Percentiles rank a stretch among this genome's conserved stretches.
Conservation (phyloP, 1,140 invertebrate genomes). For the Brachionus sp. region DNA sequence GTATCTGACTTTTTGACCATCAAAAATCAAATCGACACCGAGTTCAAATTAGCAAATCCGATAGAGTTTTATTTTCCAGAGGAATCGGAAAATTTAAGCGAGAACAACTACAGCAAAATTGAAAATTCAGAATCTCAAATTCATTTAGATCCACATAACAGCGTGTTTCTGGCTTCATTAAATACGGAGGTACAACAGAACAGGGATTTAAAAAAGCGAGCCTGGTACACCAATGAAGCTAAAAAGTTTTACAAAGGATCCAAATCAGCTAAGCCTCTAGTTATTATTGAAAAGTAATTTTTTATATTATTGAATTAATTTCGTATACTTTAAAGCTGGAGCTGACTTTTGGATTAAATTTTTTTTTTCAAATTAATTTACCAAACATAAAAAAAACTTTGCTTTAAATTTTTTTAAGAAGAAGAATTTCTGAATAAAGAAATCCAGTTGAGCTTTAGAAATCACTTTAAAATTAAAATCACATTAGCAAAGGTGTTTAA, state of each 20-base stretch:
- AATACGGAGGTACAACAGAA: neutral
- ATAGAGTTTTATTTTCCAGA: neutral
- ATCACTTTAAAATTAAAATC: neutral
- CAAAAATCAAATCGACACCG: neutral
- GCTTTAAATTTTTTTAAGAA: no score
- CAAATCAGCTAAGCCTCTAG: neutral
- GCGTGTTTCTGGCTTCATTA: neutral
- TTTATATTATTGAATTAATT: neutral
- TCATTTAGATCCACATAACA: neutral
- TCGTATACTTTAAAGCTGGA: neutral
- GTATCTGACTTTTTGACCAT: neutral
- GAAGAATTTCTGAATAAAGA: no score
- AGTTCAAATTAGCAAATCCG: neutral
- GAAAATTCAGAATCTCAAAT: neutral
- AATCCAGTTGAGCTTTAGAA: no score
- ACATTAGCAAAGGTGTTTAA: neutral
- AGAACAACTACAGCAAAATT: neutral
- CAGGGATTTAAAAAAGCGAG: neutral
- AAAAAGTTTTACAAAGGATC: neutral
- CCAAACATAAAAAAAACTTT: no score
- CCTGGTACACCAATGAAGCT: neutral
- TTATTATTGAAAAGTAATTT: slow-evolving; percentile 12
- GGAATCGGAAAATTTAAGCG: neutral
- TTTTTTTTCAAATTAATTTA: no score
- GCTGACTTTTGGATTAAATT: no score